phyloP scores from a whole-genome alignment of 1,140 invertebrate genomes.

The Gonioctena quinquepunctata region DNA sequence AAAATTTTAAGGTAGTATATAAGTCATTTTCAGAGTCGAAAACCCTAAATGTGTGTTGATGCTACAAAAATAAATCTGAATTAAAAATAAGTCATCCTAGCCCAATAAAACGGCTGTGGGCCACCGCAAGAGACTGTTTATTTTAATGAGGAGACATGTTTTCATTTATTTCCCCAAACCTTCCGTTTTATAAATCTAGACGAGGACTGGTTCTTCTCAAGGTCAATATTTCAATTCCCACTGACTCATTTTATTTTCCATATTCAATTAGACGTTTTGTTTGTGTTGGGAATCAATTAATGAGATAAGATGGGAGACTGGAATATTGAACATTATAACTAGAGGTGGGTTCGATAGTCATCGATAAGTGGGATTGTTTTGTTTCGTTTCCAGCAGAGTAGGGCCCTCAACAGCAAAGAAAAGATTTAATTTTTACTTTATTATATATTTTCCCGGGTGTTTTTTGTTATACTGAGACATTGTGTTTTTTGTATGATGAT shows the following conservation, averaged over 20 bases:
- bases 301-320: not conserved
- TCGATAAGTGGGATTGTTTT: too few relatives aligned
- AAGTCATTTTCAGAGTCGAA: too few relatives aligned
- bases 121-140: constrained; percentile 36
- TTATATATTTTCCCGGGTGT: too few relatives aligned
- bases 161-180: constrained; percentile 42
- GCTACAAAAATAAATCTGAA: constrained; percentile 39
- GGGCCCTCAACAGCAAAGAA: too few relatives aligned
- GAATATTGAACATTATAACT: not conserved
- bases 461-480: too few relatives aligned
- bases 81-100: constrained; percentile 41
- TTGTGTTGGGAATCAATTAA: not conserved
- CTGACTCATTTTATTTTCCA: not conserved
- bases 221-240: constrained; percentile 17
- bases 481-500: too few relatives aligned
- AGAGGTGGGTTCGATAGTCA: too few relatives aligned
- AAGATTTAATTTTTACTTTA: too few relatives aligned
- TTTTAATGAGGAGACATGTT: constrained; percentile 45
- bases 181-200: constrained; percentile 34
- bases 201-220: constrained; percentile 31
- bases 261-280: not conserved
- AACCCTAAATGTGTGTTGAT: constrained; percentile 23
- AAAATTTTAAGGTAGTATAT: too few relatives aligned
- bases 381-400: too few relatives aligned
- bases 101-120: constrained; percentile 37